Conservation (phyloP, 2,113 vertebrate genomes). For the Fregata magnificens region DNA sequence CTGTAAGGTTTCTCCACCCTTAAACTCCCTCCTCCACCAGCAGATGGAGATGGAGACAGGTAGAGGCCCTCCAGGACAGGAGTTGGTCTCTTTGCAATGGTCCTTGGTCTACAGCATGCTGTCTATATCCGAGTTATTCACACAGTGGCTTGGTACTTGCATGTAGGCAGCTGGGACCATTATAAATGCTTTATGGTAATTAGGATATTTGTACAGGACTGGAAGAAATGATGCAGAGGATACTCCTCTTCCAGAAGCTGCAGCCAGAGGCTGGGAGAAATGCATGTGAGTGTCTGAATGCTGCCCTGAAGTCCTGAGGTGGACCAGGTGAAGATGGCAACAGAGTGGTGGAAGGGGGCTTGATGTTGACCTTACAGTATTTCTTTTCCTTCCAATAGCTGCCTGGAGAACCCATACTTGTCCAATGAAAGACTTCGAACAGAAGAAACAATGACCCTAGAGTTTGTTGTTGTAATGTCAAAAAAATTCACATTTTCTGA, state of each 20-base stretch:
- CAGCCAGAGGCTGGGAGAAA: not conserved
- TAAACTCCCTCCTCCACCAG: not conserved
- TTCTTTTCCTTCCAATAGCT: not conserved
- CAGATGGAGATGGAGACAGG: not conserved
- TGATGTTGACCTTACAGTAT: not conserved
- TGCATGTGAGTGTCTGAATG: not conserved
- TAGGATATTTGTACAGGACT: not conserved
- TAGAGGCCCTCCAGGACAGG: not conserved
- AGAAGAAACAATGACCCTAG: not conserved
- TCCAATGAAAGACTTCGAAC: not conserved
- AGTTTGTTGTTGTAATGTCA: not conserved
- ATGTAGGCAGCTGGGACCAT: not conserved
- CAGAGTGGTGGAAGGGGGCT: not conserved
- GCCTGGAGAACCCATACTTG: not conserved
- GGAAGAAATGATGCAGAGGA: not conserved
- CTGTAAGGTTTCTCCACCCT: not conserved
- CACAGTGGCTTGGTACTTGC: not conserved
- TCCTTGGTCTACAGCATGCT: not conserved
- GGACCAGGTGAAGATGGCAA: not conserved
- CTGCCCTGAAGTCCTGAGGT: not conserved
- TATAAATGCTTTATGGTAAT: not conserved
- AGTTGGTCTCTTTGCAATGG: not conserved
- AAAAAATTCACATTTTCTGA: not conserved
- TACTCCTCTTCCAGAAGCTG: not conserved
- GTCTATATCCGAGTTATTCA: not conserved